These are phyloP conservation scores for Pristionchus mayeri DNA, from an alignment of 2,888 invertebrate genomes.

Conservation along the genomic window DNA sequence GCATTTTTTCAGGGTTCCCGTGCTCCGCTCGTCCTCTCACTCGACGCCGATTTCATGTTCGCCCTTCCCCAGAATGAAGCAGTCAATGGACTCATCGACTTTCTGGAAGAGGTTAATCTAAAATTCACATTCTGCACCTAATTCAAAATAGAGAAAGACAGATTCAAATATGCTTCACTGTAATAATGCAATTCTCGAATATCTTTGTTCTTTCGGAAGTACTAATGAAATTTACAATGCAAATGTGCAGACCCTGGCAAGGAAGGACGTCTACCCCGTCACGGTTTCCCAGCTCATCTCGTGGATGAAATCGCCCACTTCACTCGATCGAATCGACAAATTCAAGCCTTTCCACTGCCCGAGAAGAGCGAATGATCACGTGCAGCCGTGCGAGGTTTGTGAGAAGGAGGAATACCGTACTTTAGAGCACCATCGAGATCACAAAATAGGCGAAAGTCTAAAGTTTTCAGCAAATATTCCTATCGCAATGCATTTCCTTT, in stretches of 20 bases:
- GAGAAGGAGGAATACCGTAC: not conserved
- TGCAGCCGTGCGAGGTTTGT: conserved; percentile 72
- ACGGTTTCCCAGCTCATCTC: conserved; percentile 70
- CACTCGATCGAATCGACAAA: conserved; percentile 56
- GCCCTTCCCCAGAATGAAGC: conserved; percentile 69
- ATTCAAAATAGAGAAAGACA: not conserved
- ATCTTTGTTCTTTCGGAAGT: not conserved
- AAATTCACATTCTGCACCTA: no score
- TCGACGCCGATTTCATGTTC: conserved; percentile 70
- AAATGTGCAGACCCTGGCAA: conserved; percentile 62
- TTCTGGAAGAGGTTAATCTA: conserved; percentile 63
- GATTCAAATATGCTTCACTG: not conserved
- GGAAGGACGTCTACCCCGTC: conserved; percentile 72
- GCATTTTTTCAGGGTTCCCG: conserved; percentile 57
- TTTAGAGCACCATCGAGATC: not conserved
- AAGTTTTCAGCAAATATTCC: not conserved
- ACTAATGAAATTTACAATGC: not conserved
- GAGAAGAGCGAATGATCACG: conserved; percentile 54
- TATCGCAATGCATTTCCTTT: no score
- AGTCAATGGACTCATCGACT: conserved; percentile 68
- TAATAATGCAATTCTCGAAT: not conserved
- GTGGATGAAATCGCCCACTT: conserved; percentile 73
- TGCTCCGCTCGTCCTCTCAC: conserved; percentile 71
- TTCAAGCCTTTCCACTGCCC: conserved; percentile 74
- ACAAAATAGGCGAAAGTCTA: not conserved